A percentile compares a stretch with the other conserved stretches of the same genome.
Conservation (phyloP, 2,113 vertebrate species). For the Apus apus region DNA sequence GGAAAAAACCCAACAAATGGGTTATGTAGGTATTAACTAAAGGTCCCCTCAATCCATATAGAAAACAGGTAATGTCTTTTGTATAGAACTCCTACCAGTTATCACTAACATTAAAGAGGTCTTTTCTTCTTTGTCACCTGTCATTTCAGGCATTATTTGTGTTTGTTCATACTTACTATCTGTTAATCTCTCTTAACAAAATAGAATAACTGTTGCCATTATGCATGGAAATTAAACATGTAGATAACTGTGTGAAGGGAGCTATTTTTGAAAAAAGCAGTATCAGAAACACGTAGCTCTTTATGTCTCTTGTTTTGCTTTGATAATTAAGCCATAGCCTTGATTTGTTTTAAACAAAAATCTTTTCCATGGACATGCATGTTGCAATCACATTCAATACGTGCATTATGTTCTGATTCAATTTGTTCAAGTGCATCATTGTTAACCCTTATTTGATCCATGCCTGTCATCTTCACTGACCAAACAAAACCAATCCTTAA, state of each 20-base stretch:
- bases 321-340: conserved; percentile 80
- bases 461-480: conserved; percentile 65
- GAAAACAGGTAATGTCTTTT: conserved; percentile 75
- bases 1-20: conserved; percentile 30
- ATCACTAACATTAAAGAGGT: conserved; percentile 80
- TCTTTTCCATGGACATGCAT: conserved; percentile 60
- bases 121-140: conserved; percentile 80
- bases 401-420: conserved; percentile 76
- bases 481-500: conserved; percentile 60
- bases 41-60: conserved; percentile 61
- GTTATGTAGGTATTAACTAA: conserved; percentile 29
- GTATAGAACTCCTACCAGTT: conserved; percentile 77
- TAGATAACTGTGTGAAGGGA: conserved; percentile 76
- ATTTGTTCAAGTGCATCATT: conserved; percentile 69
- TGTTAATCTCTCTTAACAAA: conserved; percentile 79
- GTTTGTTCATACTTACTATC: conserved; percentile 82
- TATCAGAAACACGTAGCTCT: conserved; percentile 71
- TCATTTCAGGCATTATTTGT: conserved; percentile 80
- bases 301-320: conserved; percentile 76
- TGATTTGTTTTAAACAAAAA: conserved; percentile 75
- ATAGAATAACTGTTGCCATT: conserved; percentile 78
- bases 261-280: conserved; percentile 72
- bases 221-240: conserved; percentile 80
- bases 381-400: conserved; percentile 78
- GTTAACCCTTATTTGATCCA: conserved; percentile 78